These are phyloP conservation scores for Stegastes partitus DNA, from an alignment of 2,113 vertebrate species.

Conservation along the genomic window DNA sequence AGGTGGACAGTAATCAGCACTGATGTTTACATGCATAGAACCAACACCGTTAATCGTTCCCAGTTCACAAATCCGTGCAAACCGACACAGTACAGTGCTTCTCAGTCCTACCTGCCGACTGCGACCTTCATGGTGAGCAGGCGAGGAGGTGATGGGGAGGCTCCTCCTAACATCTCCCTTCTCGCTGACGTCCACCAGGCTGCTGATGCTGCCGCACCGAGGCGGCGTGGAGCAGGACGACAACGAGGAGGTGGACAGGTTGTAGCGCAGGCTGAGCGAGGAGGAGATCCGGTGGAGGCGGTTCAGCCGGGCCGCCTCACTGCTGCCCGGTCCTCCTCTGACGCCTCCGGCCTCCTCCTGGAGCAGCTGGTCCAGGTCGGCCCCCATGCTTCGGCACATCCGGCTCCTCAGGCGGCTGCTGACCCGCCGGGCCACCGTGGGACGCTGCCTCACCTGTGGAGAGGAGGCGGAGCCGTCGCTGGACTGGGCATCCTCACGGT, in stretches of 20 bases:
- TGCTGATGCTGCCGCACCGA: constrained; percentile 42
- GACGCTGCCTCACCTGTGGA: not conserved
- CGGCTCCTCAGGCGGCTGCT: constrained; percentile 65
- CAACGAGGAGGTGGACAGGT: constrained; percentile 77
- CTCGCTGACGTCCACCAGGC: constrained; percentile 14
- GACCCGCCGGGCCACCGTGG: constrained; percentile 8
- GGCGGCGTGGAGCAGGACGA: constrained; percentile 60
- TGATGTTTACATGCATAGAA: too few relatives aligned
- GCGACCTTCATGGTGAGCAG: constrained; percentile 17
- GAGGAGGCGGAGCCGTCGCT: constrained; percentile 35
- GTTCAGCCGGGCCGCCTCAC: constrained; percentile 66
- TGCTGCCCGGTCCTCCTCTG: constrained; percentile 20
- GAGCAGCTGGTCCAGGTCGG: constrained; percentile 77
- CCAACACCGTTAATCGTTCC: too few relatives aligned
- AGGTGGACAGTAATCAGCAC: too few relatives aligned
- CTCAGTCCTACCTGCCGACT: constrained; percentile 64
- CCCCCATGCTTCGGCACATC: constrained; percentile 83
- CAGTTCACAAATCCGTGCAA: too few relatives aligned
- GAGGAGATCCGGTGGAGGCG: constrained; percentile 80
- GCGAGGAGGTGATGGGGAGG: not conserved
- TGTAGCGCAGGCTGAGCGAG: constrained; percentile 77
- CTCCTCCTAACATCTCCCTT: constrained; percentile 13
- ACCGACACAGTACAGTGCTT: too few relatives aligned
- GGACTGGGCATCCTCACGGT: constrained; percentile 21
- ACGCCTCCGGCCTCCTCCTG: constrained; percentile 54